A percentile compares a stretch with the other conserved stretches of the same genome.
phyloP scores from a whole-genome alignment of 2,888 invertebrate species.

The Chrysina gloriosa region DNA sequence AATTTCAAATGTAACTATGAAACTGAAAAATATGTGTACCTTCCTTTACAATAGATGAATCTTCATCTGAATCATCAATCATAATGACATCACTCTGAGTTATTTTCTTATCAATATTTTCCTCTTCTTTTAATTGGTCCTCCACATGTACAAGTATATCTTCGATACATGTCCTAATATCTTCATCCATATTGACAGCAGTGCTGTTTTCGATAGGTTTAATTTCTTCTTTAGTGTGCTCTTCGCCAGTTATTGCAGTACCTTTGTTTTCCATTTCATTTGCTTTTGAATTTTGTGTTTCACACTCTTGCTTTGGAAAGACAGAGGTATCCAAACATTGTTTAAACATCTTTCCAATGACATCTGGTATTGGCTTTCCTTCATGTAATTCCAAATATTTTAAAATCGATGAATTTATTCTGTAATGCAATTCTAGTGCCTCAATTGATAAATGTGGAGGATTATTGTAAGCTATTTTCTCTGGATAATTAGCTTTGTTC shows the following conservation, averaged over 20 bases:
- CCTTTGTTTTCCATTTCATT: conserved; percentile 14
- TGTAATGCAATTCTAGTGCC: conserved; percentile 85
- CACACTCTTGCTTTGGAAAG: conserved; percentile 36
- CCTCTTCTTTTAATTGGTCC: conserved; percentile 47
- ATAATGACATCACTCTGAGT: conserved; percentile 46
- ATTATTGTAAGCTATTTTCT: conserved; percentile 85
- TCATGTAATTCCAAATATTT: conserved; percentile 86
- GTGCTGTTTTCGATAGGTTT: conserved; percentile 35
- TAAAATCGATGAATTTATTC: conserved; percentile 89
- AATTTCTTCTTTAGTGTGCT: conserved; percentile 38
- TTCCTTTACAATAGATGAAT: conserved; percentile 38
- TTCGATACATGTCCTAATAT: conserved; percentile 48
- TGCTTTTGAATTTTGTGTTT: conserved; percentile 1
- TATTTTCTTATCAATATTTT: conserved; percentile 23
- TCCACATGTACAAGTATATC: conserved; percentile 50
- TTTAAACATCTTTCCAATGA: conserved; percentile 71
- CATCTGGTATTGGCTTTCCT: conserved; percentile 73
- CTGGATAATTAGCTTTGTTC: conserved; percentile 85
- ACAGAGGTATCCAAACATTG: conserved; percentile 65
- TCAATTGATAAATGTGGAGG: conserved; percentile 88
- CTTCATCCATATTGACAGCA: conserved; percentile 33
- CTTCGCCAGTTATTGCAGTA: conserved; percentile 18
- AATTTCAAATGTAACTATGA: too few species aligned
- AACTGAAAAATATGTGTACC: conserved; percentile 12
- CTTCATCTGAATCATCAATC: conserved; percentile 49